Conservation (phyloP, 2,113 vertebrate species). For the Tylochromis polylepis region DNA sequence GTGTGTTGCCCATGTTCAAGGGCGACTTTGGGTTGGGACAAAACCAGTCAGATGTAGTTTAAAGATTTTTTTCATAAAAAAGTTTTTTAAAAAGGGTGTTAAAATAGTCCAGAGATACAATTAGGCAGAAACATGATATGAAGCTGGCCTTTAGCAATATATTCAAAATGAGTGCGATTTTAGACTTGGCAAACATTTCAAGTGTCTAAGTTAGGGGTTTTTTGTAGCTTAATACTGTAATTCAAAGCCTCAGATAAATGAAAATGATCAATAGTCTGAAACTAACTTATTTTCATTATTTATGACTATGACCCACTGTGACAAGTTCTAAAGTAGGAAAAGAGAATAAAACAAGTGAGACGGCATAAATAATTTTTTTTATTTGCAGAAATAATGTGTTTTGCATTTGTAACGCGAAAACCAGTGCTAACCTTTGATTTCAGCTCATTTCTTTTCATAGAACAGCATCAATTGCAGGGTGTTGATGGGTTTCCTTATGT, state of each 20-base stretch:
- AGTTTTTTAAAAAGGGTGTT: background rate
- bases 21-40: background rate
- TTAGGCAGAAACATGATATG: background rate
- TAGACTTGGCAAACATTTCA: background rate
- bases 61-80: background rate
- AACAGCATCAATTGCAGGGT: background rate
- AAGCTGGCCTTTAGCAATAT: background rate
- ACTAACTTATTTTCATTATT: background rate
- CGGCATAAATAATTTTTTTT: background rate
- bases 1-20: background rate
- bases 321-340: background rate
- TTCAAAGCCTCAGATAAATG: background rate
- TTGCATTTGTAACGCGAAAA: background rate
- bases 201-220: background rate
- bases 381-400: background rate
- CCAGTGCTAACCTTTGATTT: background rate
- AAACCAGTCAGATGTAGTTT: background rate
- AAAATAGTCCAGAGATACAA: background rate
- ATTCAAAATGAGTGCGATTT: background rate
- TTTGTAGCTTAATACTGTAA: background rate
- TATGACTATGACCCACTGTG: background rate
- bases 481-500: background rate
- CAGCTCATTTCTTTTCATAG: background rate
- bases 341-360: background rate
- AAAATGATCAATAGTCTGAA: background rate